Conservation (phyloP, 2,113 vertebrate genomes). For the Scortum barcoo region DNA sequence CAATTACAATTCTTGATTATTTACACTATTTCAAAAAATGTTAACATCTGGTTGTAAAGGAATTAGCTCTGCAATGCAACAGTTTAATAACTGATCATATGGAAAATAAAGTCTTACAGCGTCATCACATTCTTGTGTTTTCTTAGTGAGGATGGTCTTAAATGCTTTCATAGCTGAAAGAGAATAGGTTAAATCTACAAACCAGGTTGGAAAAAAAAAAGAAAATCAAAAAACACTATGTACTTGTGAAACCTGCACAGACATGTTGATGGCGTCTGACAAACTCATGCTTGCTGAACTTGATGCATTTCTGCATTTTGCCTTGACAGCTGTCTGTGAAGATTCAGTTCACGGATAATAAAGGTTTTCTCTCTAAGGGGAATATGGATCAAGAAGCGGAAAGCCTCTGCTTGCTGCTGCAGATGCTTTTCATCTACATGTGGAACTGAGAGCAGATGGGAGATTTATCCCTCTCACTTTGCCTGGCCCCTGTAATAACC, state of each 20-base stretch:
- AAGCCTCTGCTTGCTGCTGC: slow-evolving; percentile 16
- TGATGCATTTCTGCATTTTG: neutral
- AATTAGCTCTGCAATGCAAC: neutral
- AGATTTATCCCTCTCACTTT: slow-evolving; percentile 26
- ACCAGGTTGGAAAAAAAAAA: neutral
- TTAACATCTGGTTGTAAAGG: neutral
- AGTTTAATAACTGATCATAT: neutral
- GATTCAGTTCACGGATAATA: slow-evolving; percentile 36
- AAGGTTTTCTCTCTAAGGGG: slow-evolving; percentile 19
- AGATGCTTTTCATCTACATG: slow-evolving; percentile 46
- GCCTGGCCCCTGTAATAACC: slow-evolving; percentile 28
- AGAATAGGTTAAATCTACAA: neutral
- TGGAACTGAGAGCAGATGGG: slow-evolving; percentile 53
- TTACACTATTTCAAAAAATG: neutral
- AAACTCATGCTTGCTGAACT: neutral
- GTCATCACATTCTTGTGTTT: neutral
- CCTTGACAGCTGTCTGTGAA: slow-evolving; percentile 16
- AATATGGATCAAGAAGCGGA: slow-evolving; percentile 47
- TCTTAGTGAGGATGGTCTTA: neutral
- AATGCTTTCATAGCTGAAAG: too few relatives aligned
- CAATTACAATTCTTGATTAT: neutral
- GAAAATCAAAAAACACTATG: neutral
- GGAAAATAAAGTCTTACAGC: neutral
- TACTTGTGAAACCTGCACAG: neutral
- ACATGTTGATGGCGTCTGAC: neutral